Percentiles rank a stretch among this genome's conserved stretches.
Evolutionary conservation across 2,113 vertebrate genomes (phyloP).

Genomic region (Mormyrus lacerda): DNA sequence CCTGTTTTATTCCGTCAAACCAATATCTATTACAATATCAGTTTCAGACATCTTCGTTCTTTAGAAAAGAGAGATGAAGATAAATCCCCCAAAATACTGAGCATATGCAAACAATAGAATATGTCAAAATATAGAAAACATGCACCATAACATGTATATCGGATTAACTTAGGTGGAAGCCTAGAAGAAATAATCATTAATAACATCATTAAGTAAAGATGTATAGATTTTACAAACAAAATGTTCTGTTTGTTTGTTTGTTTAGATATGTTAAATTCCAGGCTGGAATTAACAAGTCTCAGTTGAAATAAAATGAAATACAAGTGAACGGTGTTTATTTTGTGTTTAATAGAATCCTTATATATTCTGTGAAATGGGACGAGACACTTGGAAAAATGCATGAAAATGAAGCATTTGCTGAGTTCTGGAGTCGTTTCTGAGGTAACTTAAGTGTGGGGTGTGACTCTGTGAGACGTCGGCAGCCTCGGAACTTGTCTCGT

Average conservation of each 20-base stretch:
- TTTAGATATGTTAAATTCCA: not conserved
- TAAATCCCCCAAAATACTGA: not conserved
- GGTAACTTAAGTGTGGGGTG: slow-evolving; percentile 7
- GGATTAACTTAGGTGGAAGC: not conserved
- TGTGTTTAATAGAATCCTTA: not conserved
- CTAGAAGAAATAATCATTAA: not conserved
- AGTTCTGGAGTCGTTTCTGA: not conserved
- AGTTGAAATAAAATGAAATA: not conserved
- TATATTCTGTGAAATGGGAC: not conserved
- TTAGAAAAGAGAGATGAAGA: not conserved
- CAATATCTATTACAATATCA: slow-evolving; percentile 7
- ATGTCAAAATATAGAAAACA: not conserved
- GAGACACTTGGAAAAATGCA: not conserved
- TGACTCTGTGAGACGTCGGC: not conserved
- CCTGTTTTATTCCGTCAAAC: not conserved
- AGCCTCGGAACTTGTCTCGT: slow-evolving; percentile 23
- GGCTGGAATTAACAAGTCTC: not conserved
- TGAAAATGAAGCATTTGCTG: not conserved
- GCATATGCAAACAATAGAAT: not conserved
- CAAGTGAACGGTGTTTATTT: not conserved
- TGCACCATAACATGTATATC: not conserved
- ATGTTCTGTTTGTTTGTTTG: not conserved
- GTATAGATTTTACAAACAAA: not conserved
- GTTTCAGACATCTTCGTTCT: not conserved
- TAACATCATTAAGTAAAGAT: not conserved